Base-by-base conservation (phyloP, 2,797 vertebrate genomes). In the Esox lucius region DNA sequence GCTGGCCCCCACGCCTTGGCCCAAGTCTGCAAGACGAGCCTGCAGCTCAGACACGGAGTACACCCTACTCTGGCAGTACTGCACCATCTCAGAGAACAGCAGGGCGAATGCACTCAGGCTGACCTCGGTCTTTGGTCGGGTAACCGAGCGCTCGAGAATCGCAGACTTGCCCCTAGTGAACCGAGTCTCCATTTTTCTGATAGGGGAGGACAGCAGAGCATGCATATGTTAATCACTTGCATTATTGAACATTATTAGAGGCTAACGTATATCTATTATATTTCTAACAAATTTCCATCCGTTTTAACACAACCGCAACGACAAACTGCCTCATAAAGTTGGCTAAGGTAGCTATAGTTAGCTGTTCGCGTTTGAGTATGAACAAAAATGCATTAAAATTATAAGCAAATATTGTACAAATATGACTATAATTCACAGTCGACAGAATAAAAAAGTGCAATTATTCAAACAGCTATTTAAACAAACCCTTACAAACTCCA, bases 31-130 rank as follows among this genome's bases (percentile, higher is more conserved):
- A 67, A 98, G 94, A 2, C 95, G 95, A 0, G 94, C 94, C 87
- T 99, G 97, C 26, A 99, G 95, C 91, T 98, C 96, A 0, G 96
- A 94, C 81, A 99, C 97, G 0, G 97, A 99, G 91, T 96, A 98
- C 5, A 98, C 97, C 0, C 97, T 95, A 85, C 95, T 96, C 94
- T 99, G 97, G 75, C 97, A 98, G 90, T 99, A 98, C 93, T 99
- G 97, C 0, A 99, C 96, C 90, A 98, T 95, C 93, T 99, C 97
- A 0, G 97, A 98, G 93, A 98, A 99, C 6, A 98, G 94, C 19
- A 99, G 91, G 0, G 97, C 95, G 48, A 99, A 98, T 8, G 96
- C 95, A 17, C 96, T 96, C 68, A 97, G 89, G 28, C 94, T 95
- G 31, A 98, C 95, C 81, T 98, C 97, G 0, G 93, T 94, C 85